Conservation (phyloP, 53 echinoderm and acorn worm species). For the Holothuria leucospilota region DNA sequence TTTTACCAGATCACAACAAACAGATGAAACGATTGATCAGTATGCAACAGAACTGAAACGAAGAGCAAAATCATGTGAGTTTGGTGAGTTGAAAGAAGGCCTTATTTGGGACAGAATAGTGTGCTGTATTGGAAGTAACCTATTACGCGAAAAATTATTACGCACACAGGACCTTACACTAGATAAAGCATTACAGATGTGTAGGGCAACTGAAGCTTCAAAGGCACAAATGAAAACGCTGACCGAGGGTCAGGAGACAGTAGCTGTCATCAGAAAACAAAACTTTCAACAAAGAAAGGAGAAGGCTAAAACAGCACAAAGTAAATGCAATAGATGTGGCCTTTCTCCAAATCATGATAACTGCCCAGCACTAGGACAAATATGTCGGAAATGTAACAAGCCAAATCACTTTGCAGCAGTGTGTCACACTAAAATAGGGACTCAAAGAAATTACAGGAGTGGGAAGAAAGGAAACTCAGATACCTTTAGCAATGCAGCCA, state of each 20-base stretch:
- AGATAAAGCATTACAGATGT: constrained; percentile 34
- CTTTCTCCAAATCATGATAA: neutral
- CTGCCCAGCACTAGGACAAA: neutral
- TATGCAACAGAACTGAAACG: constrained; percentile 68
- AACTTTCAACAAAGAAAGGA: neutral
- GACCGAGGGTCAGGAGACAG: neutral
- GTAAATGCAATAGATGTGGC: neutral
- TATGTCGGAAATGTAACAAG: neutral
- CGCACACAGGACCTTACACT: constrained; percentile 21
- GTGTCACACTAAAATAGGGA: neutral
- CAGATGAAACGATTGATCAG: constrained; percentile 27
- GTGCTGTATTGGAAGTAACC: constrained; percentile 41
- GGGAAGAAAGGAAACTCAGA: no score
- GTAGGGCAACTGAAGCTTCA: constrained; percentile 30
- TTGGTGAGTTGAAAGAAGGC: constrained; percentile 47
- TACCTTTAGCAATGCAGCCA: no score
- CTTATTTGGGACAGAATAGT: constrained; percentile 67
- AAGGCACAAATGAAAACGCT: constrained; percentile 6
- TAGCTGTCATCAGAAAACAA: neutral
- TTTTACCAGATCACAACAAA: constrained; percentile 39
- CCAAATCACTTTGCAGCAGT: neutral
- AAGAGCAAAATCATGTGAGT: constrained; percentile 64
- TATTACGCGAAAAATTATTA: constrained; percentile 39
- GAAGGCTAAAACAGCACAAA: neutral
- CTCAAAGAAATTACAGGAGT: no score